Evolutionary conservation across 2,113 vertebrate genomes (phyloP).

Genomic region (Myotis brandtii): DNA sequence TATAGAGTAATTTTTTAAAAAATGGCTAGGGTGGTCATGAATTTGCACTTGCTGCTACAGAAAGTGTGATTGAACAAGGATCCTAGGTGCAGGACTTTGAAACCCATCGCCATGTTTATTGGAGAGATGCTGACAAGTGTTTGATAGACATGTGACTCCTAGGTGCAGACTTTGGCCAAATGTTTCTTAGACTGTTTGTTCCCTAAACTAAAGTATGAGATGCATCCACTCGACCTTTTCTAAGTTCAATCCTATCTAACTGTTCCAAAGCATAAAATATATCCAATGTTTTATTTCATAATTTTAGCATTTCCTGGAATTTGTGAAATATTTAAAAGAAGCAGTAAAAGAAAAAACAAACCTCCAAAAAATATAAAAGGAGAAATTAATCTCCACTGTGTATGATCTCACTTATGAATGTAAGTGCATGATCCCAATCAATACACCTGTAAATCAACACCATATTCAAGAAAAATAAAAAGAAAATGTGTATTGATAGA

Average conservation of each 20-base stretch:
- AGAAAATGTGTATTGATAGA: background rate
- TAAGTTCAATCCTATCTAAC: background rate
- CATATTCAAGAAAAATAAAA: background rate
- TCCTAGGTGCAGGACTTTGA: background rate
- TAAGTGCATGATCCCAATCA: background rate
- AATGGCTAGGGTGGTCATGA: background rate
- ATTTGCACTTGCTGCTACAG: background rate
- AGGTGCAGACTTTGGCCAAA: background rate
- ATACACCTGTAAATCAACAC: background rate
- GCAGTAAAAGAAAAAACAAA: background rate
- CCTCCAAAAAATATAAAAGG: background rate
- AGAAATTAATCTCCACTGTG: background rate
- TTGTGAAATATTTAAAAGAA: background rate
- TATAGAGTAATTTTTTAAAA: background rate
- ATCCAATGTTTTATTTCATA: background rate
- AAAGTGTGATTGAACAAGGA: background rate
- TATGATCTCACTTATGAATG: background rate
- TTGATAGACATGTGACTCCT: background rate
- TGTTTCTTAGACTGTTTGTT: background rate
- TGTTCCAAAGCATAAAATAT: background rate
- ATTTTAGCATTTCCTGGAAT: background rate
- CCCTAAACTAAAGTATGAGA: background rate
- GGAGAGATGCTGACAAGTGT: background rate
- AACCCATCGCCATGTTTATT: background rate
- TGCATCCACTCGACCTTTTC: background rate